Evolutionary conservation across 2,113 vertebrate species (phyloP).

Genomic region (Mustelus asterias): DNA sequence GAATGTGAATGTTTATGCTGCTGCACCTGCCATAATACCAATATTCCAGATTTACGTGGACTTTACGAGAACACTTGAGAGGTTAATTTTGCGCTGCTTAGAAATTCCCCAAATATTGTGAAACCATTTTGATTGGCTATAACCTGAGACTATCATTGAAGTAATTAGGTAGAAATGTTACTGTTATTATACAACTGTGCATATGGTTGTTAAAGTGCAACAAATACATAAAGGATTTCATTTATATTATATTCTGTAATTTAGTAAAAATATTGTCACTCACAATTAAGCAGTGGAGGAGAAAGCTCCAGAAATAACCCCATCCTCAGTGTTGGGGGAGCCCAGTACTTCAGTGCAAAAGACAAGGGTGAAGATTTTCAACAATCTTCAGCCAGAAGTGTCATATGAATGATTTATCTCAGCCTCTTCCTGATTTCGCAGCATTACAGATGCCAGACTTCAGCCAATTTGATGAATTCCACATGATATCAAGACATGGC

Average conservation of each 20-base stretch:
- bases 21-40: neutral
- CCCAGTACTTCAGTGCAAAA: neutral
- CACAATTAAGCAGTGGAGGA: neutral
- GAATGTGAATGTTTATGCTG: neutral
- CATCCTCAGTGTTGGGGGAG: neutral
- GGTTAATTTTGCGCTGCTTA: neutral
- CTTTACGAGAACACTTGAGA: neutral
- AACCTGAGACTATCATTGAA: no score
- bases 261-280: neutral
- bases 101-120: neutral
- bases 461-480: neutral
- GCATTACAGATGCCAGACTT: neutral
- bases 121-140: neutral
- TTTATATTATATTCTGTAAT: neutral
- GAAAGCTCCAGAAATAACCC: neutral
- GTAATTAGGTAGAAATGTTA: neutral
- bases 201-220: neutral
- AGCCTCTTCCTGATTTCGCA: neutral
- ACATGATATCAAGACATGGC: neutral
- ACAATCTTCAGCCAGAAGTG: neutral
- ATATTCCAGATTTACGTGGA: neutral
- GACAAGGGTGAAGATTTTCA: neutral
- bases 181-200: neutral
- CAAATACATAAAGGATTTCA: neutral
- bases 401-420: neutral